phyloP scores from a whole-genome alignment of 2,113 vertebrate species.

The Heloderma charlesbogerti region DNA sequence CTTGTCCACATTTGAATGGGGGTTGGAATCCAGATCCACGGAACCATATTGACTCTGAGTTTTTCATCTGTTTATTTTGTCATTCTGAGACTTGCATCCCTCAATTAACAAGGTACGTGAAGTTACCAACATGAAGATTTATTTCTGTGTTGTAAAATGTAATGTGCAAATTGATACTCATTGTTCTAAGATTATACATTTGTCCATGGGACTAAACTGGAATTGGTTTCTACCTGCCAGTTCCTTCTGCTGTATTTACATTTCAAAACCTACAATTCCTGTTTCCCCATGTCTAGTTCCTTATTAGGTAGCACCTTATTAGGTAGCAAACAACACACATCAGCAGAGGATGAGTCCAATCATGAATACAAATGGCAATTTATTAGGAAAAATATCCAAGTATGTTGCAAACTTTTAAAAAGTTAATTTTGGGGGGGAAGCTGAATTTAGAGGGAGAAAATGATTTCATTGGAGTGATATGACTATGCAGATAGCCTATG shows the following conservation, averaged over 20 bases:
- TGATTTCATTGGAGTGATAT: background rate
- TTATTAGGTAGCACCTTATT: background rate
- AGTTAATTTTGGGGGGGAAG: background rate
- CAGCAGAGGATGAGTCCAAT: background rate
- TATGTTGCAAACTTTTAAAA: background rate
- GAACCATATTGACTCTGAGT: background rate
- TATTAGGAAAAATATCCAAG: background rate
- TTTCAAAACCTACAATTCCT: background rate
- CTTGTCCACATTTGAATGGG: background rate
- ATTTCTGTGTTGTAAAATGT: background rate
- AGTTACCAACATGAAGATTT: background rate
- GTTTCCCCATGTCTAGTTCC: background rate
- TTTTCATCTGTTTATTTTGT: background rate
- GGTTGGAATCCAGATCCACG: background rate
- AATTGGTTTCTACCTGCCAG: background rate
- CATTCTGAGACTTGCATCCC: background rate
- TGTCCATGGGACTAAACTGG: background rate
- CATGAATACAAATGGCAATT: background rate
- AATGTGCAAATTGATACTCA: background rate
- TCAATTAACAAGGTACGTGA: background rate
- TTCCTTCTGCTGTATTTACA: background rate
- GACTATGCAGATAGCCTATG: background rate
- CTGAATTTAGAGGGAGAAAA: background rate
- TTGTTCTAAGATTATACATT: background rate
- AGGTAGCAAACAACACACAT: background rate